phyloP scores from a whole-genome alignment of 2,888 invertebrate genomes.

The Dicyrtoma fusca region DNA sequence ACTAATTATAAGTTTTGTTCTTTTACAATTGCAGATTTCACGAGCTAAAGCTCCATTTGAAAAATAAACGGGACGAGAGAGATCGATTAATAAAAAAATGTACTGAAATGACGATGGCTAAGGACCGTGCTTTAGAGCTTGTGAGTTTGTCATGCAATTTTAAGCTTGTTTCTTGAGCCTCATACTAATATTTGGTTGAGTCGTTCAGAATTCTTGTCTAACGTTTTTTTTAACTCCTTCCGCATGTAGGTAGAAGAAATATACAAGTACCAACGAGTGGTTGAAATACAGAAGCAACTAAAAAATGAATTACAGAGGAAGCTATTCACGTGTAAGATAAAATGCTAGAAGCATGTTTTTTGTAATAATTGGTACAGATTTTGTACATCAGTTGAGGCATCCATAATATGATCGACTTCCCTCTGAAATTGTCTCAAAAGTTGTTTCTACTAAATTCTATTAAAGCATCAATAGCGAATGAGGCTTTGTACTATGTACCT shows the following conservation, averaged over 20 bases:
- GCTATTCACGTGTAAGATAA: too few relatives aligned
- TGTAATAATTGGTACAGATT: background rate
- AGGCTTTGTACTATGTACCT: too few relatives aligned
- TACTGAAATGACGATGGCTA: constrained; percentile 41
- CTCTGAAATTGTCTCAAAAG: too few relatives aligned
- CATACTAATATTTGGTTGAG: too few relatives aligned
- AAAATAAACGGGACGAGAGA: constrained; percentile 37
- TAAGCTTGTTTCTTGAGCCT: too few relatives aligned
- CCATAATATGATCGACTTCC: too few relatives aligned
- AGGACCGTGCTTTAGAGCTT: constrained; percentile 33
- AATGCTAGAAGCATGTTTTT: background rate
- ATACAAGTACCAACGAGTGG: constrained; percentile 43
- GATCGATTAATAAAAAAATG: constrained; percentile 41
- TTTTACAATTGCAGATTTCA: constrained; percentile 40
- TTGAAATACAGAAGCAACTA: constrained; percentile 44
- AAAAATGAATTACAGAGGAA: constrained; percentile 32
- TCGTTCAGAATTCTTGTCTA: too few relatives aligned
- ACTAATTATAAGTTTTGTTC: too few relatives aligned
- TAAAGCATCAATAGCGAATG: too few relatives aligned
- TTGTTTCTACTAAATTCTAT: too few relatives aligned
- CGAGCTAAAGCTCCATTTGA: constrained; percentile 43
- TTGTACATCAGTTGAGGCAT: too few relatives aligned
- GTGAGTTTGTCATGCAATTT: constrained; percentile 23
- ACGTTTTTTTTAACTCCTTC: too few relatives aligned
- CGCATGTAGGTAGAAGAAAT: constrained; percentile 49